Evolutionary conservation across 64 coral and sea anemone genomes (phyloP).

Genomic region (Astreopora myriophthalma): DNA sequence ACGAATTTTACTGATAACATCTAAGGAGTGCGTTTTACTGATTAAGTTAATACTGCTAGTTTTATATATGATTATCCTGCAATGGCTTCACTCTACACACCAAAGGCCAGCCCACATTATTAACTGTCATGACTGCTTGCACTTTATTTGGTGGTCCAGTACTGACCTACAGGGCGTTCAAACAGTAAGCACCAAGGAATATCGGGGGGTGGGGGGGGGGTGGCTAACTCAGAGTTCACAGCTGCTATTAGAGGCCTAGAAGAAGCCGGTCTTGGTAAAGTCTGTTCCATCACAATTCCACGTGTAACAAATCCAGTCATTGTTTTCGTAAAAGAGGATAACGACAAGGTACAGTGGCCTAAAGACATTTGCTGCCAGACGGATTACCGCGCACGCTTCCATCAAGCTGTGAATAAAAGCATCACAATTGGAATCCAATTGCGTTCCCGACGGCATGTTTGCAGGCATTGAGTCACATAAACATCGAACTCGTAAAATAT

Average conservation of each 20-base stretch:
- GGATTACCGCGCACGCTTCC: background rate
- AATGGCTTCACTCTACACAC: background rate
- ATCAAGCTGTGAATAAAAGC: background rate
- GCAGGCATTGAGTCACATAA: constrained; percentile 11
- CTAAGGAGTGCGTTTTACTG: too few relatives aligned
- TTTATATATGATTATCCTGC: background rate
- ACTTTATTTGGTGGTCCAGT: constrained; percentile 16
- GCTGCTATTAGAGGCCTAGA: background rate
- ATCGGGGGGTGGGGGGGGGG: background rate
- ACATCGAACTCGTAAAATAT: background rate
- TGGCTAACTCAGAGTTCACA: constrained; percentile 29
- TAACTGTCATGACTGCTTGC: background rate
- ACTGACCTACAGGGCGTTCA: constrained; percentile 3
- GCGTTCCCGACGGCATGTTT: constrained; percentile 17
- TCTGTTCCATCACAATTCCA: background rate
- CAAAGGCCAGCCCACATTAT: background rate
- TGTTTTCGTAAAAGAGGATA: constrained; percentile 12
- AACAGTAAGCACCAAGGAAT: background rate
- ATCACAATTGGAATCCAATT: constrained; percentile 4
- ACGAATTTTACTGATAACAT: too few relatives aligned
- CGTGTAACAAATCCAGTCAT: constrained; percentile 1
- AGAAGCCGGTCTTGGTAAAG: constrained; percentile 17
- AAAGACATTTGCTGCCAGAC: constrained; percentile 8
- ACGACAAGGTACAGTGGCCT: background rate
- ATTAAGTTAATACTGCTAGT: background rate